These are phyloP conservation scores for Cinclus mexicanus DNA, from an alignment of 2,113 vertebrate genomes.

Conservation along the genomic window DNA sequence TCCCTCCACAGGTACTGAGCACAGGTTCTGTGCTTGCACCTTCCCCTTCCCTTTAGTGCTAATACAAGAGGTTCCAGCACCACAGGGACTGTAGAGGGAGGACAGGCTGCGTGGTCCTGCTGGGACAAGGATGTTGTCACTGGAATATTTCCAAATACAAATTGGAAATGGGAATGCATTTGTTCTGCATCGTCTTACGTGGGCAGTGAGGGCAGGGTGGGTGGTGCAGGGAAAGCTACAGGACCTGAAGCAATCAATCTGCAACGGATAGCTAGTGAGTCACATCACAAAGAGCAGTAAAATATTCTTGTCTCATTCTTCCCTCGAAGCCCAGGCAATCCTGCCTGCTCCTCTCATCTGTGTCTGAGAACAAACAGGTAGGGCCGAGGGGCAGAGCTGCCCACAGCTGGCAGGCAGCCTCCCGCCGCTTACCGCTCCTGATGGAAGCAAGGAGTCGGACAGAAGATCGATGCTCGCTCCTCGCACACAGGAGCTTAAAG, in stretches of 20 bases:
- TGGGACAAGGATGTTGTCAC: neutral
- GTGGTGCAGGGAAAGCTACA: neutral
- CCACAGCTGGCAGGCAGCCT: neutral
- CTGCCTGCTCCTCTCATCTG: neutral
- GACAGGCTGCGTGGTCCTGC: fast-evolving
- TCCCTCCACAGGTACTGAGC: fast-evolving
- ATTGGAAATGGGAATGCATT: neutral
- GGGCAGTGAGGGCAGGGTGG: neutral
- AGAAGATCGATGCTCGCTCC: constrained; percentile 16
- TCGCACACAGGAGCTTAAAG: neutral
- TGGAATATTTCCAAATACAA: neutral
- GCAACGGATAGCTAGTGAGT: neutral
- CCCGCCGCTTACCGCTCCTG: neutral
- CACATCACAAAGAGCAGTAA: neutral
- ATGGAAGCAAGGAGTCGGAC: neutral
- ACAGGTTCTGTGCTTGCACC: neutral
- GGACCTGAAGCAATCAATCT: neutral
- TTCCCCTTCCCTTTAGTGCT: neutral
- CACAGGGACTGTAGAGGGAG: neutral
- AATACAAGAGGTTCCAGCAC: fast-evolving
- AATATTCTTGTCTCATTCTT: neutral
- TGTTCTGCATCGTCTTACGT: neutral
- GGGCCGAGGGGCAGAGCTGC: neutral
- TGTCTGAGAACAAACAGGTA: neutral
- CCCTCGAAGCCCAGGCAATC: neutral